A percentile compares a stretch with the other conserved stretches of the same genome.
Evolutionary conservation across 2,888 invertebrate species (phyloP).

Genomic region (Drepanosiphum platanoidis): DNA sequence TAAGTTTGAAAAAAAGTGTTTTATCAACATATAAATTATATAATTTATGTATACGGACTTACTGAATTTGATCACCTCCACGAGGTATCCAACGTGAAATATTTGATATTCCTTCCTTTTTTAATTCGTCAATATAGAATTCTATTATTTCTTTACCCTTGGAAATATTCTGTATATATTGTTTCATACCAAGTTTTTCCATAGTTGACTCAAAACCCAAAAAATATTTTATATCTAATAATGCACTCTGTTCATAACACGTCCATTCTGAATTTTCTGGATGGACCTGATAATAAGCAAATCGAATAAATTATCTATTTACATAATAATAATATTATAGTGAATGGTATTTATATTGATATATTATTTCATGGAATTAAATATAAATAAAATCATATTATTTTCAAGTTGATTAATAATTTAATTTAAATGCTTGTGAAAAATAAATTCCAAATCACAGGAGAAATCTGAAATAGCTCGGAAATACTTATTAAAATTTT

Average conservation of each 20-base stretch:
- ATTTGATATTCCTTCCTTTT: conserved; percentile 77
- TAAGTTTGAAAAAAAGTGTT: not conserved
- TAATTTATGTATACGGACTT: conserved; percentile 4
- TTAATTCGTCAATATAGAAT: conserved; percentile 82
- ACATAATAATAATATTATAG: no score
- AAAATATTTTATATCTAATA: conserved; percentile 92
- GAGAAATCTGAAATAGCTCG: no score
- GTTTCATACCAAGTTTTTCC: conserved; percentile 95
- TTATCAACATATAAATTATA: no score
- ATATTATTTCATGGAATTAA: no score
- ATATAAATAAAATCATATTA: no score
- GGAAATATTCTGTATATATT: conserved; percentile 87
- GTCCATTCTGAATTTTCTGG: conserved; percentile 95
- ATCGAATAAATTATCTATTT: not conserved
- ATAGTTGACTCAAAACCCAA: conserved; percentile 94
- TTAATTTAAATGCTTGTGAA: no score
- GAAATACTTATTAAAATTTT: no score
- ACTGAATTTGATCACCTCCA: conserved; percentile 62
- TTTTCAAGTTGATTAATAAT: no score
- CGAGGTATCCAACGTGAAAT: conserved; percentile 73
- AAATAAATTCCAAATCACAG: no score
- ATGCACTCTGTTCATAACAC: conserved; percentile 93
- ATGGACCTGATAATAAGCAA: conserved; percentile 75
- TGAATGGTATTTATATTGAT: no score
- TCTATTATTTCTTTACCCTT: conserved; percentile 94